Evolutionary conservation across 2,888 invertebrate species (phyloP).

Genomic region (Lithophane leautieri): DNA sequence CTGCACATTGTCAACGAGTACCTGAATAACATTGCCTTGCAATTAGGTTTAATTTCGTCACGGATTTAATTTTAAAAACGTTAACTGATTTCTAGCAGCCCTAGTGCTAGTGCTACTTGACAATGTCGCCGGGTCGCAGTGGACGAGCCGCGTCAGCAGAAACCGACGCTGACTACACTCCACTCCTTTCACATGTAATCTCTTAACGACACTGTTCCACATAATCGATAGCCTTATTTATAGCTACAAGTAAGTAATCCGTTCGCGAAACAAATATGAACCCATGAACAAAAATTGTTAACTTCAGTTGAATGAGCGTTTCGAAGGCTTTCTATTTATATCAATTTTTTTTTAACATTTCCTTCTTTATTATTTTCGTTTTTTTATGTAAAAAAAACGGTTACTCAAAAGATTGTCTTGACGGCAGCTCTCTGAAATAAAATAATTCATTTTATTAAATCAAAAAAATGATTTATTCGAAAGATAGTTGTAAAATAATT

Average conservation of each 20-base stretch:
- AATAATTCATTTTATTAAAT: background rate
- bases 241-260: background rate
- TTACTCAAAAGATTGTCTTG: background rate
- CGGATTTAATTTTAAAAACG: background rate
- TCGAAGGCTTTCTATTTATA: conserved; percentile 6
- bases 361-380: background rate
- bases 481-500: background rate
- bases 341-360: background rate
- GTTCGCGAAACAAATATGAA: conserved; percentile 15
- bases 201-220: conserved; percentile 61
- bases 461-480: background rate
- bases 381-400: background rate
- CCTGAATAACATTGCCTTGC: background rate
- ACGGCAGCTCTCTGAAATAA: background rate
- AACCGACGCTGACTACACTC: conserved; percentile 66
- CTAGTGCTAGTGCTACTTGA: conserved; percentile 55
- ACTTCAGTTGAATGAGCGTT: conserved; percentile 11
- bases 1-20: too few relatives aligned
- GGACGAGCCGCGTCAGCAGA: conserved; percentile 65
- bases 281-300: conserved; percentile 10
- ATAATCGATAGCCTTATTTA: conserved; percentile 38
- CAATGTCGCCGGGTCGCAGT: conserved; percentile 61
- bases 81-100: conserved; percentile 40
- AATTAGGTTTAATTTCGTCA: background rate
- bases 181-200: conserved; percentile 72